Evolutionary conservation across 2,888 invertebrate genomes (phyloP), one percentile per base, ranked within the genome.

Genomic region (Theodoxus fluviatilis): DNA sequence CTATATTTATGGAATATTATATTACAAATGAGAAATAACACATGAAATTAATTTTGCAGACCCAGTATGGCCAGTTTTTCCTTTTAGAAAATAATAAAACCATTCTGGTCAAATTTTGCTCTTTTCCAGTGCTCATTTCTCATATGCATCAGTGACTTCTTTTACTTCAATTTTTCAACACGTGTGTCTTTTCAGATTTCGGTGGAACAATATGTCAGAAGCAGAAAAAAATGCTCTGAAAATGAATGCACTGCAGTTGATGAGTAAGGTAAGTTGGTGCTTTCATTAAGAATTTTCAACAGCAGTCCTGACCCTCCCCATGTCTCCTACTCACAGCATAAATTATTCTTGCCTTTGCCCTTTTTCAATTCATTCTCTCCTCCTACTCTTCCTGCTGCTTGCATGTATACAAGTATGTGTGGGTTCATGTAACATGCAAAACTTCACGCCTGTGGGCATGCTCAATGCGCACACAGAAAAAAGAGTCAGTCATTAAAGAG

Each of bases 211-310:
- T 79, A 94, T 96, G 81, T 92, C 92, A 3, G 93, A 93, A 80
- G 92, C 92, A 69, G 94, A 96, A 82, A 96, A 96, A 87, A 89
- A 94, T 72, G 94, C 93, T 82, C 94, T 96, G 71, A 96, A 96
- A 90, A 91, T 91, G 85, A 81, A 75, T 73, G 73, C 82, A 25
- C 76, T 86, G 59, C 71, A 80, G 66, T 75, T 84, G 1, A 76
- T 86, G 47, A 73, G 76, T 70, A 75, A 78, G 71, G 85, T 87
- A 79, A 74, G 79, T 73, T 25, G 25, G 31, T 28, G 65, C 9
- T 65, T 59, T 33, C 61, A 40, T 63, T 18, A n/a, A 28, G 7
- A 35, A 25, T 3, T n/a, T 12, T 40, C 2, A 2, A 63, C 40
- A 63, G 6, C 25, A 22, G 28, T 25, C 37, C 31, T 18, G 37